Evolutionary conservation across 2,888 invertebrate species (phyloP).

Genomic region (Trissolcus japonicus): DNA sequence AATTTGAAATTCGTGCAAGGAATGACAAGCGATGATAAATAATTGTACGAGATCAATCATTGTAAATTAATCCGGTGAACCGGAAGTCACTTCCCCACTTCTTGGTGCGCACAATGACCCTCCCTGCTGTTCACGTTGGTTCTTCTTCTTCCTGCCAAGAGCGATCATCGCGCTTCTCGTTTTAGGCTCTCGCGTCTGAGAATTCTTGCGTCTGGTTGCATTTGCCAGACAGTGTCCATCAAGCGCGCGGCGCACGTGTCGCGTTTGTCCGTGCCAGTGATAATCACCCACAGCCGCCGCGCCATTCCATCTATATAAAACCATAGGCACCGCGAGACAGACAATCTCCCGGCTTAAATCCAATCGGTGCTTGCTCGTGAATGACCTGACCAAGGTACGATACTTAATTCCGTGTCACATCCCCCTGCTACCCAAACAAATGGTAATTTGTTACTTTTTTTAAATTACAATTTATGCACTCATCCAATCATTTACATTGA

Average conservation of each 20-base stretch:
- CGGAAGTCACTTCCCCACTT: constrained; percentile 28
- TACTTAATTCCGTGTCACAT: constrained; percentile 12
- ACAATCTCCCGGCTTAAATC: constrained; percentile 44
- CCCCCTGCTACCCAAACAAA: too few species aligned
- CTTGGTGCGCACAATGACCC: constrained; percentile 19
- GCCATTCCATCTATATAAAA: constrained; percentile 32
- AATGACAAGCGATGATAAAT: too few species aligned
- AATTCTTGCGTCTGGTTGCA: constrained; percentile 71
- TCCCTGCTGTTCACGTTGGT: constrained; percentile 43
- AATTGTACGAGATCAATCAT: too few species aligned
- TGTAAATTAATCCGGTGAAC: not conserved
- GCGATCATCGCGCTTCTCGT: constrained; percentile 67
- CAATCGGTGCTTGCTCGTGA: constrained; percentile 59
- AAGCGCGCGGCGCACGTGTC: constrained; percentile 60
- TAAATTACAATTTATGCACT: too few species aligned
- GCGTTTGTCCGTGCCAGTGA: constrained; percentile 34
- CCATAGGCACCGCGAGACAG: constrained; percentile 28
- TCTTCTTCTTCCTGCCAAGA: constrained; percentile 67
- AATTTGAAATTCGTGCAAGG: too few species aligned
- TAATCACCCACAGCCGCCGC: constrained; percentile 25
- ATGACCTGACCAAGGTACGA: constrained; percentile 65
- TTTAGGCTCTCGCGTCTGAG: constrained; percentile 62
- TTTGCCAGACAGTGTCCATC: constrained; percentile 67
- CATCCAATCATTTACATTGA: too few species aligned
- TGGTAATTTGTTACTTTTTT: too few species aligned